Conservation (phyloP, 37 sponge, comb jelly and placozoan species). For the Chondrilla cf. caribensis region DNA sequence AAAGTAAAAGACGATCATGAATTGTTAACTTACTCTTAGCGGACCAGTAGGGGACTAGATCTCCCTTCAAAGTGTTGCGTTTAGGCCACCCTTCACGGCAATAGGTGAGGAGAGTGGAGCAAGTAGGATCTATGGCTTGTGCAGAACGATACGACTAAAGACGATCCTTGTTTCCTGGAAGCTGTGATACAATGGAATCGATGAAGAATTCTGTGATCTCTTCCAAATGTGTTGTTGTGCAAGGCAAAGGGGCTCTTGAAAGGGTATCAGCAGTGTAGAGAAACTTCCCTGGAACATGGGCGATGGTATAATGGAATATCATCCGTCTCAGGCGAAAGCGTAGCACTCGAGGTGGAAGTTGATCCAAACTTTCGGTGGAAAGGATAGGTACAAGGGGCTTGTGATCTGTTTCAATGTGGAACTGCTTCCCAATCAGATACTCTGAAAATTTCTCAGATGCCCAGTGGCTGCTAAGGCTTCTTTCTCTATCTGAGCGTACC, state of each 20-base stretch:
- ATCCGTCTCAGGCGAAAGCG: constrained; percentile 23
- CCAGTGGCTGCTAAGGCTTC: constrained; percentile 16
- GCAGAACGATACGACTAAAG: not conserved
- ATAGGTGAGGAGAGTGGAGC: constrained; percentile 1
- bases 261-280: constrained; percentile 45
- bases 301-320: constrained; percentile 26
- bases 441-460: constrained; percentile 20
- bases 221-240: not conserved
- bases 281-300: constrained; percentile 43
- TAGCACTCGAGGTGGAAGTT: constrained; percentile 36
- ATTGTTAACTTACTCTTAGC: not conserved
- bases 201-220: constrained; percentile 11
- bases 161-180: not conserved
- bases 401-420: constrained; percentile 42
- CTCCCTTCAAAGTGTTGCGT: not conserved
- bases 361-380: constrained; percentile 18
- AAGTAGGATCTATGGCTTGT: constrained; percentile 4
- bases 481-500: constrained; percentile 1
- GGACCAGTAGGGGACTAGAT: not conserved
- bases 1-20: not conserved
- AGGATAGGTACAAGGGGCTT: constrained; percentile 52
- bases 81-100: not conserved
- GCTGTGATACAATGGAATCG: not conserved
- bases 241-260: constrained; percentile 29
- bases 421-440: constrained; percentile 28